Evolutionary conservation across 1,140 invertebrate genomes (phyloP).

Genomic region (Bombus haemorrhoidalis): DNA sequence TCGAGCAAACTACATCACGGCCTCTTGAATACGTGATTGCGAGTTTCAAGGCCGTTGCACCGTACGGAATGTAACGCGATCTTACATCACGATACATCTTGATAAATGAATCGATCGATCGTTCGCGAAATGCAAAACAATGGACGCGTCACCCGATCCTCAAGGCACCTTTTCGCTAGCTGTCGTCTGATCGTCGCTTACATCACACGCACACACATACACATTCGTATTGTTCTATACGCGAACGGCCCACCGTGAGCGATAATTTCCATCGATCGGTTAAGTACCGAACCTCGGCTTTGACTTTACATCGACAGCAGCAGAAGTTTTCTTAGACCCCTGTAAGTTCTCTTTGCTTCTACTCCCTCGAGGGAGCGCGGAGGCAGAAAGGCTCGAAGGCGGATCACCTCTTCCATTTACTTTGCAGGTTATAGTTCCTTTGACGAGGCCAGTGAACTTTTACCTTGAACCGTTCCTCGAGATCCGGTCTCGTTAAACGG

Average conservation of each 20-base stretch:
- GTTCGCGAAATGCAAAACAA: neutral
- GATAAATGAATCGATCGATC: neutral
- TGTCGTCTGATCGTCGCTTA: neutral
- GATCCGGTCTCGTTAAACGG: neutral
- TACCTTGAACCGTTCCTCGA: neutral
- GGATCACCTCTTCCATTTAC: neutral
- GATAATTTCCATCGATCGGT: neutral
- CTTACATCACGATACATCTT: neutral
- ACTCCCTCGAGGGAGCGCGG: no score
- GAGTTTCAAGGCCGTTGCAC: conserved; percentile 18
- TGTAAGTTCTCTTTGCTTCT: no score
- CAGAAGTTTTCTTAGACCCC: neutral
- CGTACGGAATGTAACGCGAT: neutral
- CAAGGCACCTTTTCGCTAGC: neutral
- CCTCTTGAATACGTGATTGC: conserved; percentile 20
- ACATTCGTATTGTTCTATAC: neutral
- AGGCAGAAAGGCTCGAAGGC: neutral
- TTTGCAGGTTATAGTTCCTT: neutral
- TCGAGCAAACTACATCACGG: neutral
- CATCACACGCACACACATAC: no score
- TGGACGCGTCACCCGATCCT: neutral
- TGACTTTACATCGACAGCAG: neutral
- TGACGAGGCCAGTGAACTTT: neutral
- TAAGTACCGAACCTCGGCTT: neutral
- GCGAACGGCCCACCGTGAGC: no score